Percentiles rank a stretch among this genome's conserved stretches.
phyloP scores from a whole-genome alignment of 2,113 vertebrate species.

The Dicerorhinus sumatrensis region DNA sequence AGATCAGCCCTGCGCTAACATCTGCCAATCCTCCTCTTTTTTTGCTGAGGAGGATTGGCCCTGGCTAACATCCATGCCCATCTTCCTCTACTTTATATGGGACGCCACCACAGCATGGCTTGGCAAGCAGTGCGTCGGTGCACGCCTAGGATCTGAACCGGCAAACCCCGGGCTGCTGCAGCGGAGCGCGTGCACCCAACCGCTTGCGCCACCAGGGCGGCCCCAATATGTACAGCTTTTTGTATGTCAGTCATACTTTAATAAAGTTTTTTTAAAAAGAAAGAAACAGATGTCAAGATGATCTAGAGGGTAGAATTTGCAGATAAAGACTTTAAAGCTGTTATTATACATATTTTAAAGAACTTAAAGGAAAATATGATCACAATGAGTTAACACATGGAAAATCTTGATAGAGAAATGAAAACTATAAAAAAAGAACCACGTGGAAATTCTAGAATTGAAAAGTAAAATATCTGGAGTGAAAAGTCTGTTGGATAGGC shows the following conservation, averaged over 20 bases:
- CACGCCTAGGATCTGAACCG: no score
- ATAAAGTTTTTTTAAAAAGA: not conserved
- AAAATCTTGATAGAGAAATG: conserved; percentile 46
- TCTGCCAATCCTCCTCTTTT: no score
- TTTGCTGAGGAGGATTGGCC: no score
- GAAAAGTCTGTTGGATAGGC: not conserved
- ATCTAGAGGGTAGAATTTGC: not conserved
- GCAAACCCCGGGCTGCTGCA: no score
- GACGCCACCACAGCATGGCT: no score
- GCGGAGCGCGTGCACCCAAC: no score
- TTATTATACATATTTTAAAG: not conserved
- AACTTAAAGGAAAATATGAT: not conserved
- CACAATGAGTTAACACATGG: conserved; percentile 34
- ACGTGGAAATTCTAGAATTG: conserved; percentile 39
- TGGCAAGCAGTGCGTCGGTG: no score
- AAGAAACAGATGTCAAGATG: not conserved
- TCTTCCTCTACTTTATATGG: no score
- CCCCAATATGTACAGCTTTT: no score
- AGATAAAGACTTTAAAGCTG: conserved; percentile 12
- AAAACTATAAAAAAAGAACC: conserved; percentile 4
- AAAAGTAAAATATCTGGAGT: conserved; percentile 1
- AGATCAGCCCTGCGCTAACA: no score
- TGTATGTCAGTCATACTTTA: not conserved
- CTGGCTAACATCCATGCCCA: no score
- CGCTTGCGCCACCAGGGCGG: no score